phyloP scores from a whole-genome alignment of 2,888 invertebrate genomes.

The Clitarchus hookeri region DNA sequence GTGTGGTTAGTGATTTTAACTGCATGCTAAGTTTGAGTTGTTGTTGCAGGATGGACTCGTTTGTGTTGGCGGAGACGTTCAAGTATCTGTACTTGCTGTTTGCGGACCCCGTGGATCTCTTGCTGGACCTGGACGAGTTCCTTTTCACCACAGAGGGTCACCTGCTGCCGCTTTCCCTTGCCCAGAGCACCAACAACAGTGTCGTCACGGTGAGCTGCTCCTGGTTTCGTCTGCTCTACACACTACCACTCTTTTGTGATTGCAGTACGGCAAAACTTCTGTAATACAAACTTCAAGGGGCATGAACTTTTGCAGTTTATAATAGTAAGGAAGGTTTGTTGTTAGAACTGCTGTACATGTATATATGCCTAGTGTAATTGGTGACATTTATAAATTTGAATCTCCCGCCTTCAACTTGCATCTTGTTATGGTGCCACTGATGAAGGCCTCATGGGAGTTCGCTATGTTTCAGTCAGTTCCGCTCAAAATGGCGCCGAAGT shows the following conservation, averaged over 20 bases:
- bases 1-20: too few relatives aligned
- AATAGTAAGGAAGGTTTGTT: too few relatives aligned
- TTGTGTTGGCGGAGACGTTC: constrained; percentile 95
- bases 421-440: too few relatives aligned
- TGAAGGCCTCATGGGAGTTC: too few relatives aligned
- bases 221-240: neutral
- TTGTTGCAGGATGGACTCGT: constrained; percentile 89
- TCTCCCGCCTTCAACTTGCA: too few relatives aligned
- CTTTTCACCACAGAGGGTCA: constrained; percentile 95
- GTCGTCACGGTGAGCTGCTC: constrained; percentile 48
- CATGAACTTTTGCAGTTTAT: too few relatives aligned
- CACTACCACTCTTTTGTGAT: neutral
- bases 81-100: constrained; percentile 96
- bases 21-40: neutral
- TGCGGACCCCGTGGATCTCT: constrained; percentile 81
- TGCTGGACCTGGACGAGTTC: constrained; percentile 82
- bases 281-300: neutral
- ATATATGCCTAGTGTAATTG: too few relatives aligned
- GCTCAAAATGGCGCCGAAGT: too few relatives aligned
- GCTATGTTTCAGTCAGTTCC: too few relatives aligned
- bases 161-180: constrained; percentile 84
- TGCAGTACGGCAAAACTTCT: neutral
- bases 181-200: constrained; percentile 59
- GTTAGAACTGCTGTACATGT: too few relatives aligned
- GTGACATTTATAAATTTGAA: too few relatives aligned